Evolutionary conservation across 2,888 invertebrate species (phyloP), one percentile per base, ranked within the genome.

Genomic region (Agrotis puta): DNA sequence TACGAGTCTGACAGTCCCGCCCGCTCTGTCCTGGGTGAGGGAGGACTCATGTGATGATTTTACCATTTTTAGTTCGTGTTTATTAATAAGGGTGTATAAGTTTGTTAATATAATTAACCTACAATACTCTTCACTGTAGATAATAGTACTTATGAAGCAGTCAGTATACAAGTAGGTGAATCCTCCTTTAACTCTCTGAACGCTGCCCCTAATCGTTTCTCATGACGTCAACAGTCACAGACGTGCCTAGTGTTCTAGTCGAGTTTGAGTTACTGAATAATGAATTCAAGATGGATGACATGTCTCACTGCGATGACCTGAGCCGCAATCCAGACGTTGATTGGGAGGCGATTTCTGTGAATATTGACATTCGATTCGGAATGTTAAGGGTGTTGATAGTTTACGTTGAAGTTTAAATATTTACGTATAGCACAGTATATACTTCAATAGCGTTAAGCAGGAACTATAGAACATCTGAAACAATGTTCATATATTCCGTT

Each of bases 221-320:
- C 50, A 20, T 14, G 48, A 47, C 48, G 48, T 71, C 51, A 50
- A 22, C 18, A 24, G 63, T 53, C 18, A 24, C 14, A 24, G 43
- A 11, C 1, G 2, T 39, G 27, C 27, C 27, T 16, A 57, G 43
- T 51, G 39, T 27, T 22, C 54, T 51, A 51, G 39, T 71, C 39
- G 11, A 51, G 22, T 13, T n/a, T 22, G 56, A 18, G 24, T 1
- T 20, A 59, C n/a, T 63, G 62, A 48, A 54, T 70, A 75, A 81
- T 69, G 11, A 24, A 81, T 63, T 70, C 54, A 76, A 81, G 64
- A 74, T n/a, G 43, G 39, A 59, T 59, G 50, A 51, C 54, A 64
- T 56, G 54, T 58, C 70, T 78, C 33, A 51, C 24, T 11, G 20
- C 43, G 18, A 9, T 57, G 53, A 63, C 27, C 39, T 11, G 33